Base-by-base conservation (phyloP, 2,888 invertebrate genomes). In the Mythimna pallens region DNA sequence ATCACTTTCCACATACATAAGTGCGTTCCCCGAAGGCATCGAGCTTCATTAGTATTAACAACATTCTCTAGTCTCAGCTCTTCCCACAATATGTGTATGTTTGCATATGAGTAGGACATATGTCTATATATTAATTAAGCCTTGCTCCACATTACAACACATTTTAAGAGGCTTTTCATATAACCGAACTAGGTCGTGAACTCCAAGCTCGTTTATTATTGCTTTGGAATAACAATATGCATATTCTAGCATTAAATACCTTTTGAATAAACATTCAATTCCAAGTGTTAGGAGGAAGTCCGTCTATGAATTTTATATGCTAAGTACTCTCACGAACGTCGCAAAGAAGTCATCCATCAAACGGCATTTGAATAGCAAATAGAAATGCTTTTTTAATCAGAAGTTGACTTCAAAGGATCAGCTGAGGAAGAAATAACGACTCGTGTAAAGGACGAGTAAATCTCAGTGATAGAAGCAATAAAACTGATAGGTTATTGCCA, bases 401-500 rank as follows among this genome's bases (percentile, higher is more conserved):
- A 57, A 58, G 67, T 63, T 65, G 68, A 86, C 87, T 84, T 90
- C 86, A 88, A 89, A 89, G 86, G 66, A 73, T 47, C 70, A 80
- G 76, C 78, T 68, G 73, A 82, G 76, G 82, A 81, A 76, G 81
- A 76, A 78, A 76, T 78, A 81, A 80, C 72, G 79, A 84, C 70
- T 85, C 70, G 68, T 78, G 82, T 87, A 88, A 87, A 89, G 86
- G 76, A 77, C 76, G 72, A 85, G 80, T 90, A 88, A 91, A 91
- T 90, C 89, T 82, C 78, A 78, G 82, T 82, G 80, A 86, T 87
- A 78, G 88, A 89, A 89, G 89, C 85, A 89, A 89, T 91, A 91
- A 93, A 92, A 85, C 89, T 89, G 90, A 92, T 93, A 94, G 93
- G 92, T 94, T 94, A 94, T 94, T 94, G 92, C 94, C 92, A 90